Base-by-base conservation (phyloP, 2,113 vertebrate species). In the Erythrolamprus reginae region DNA sequence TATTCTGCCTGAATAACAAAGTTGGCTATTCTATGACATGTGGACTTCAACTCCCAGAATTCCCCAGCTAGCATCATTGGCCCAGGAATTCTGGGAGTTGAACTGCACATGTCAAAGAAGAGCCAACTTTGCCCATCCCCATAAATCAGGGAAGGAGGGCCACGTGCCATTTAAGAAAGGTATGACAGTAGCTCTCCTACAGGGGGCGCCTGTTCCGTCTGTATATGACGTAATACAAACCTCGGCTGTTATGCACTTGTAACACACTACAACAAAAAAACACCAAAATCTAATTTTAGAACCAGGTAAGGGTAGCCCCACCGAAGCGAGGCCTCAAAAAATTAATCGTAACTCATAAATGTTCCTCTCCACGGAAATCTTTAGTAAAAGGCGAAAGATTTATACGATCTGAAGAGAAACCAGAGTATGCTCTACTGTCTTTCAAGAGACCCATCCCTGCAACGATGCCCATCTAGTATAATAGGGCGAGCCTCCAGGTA, bases 301-400 rank as follows among this genome's bases (percentile, higher is more conserved):
- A 2, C 0, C 0, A 0, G 0, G 15, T 1, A 42, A 0, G 23
- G 0, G 0, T 1, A 96, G 95, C 93, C 89, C 87, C 28, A 42
- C 0, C 0, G 0, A 3, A 45, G 0, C 92, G 93, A 92, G 89
- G 91, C 94, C 88, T 95, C 94, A 92, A 95, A 95, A 96, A 95
- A 96, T 95, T 96, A 2, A 7, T 0, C 51, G 0, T 91, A 26
- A 95, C 94, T 96, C 94, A 93, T 89, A 93, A 0, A 93, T 93
- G 93, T 94, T 94, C 85, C 94, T 95, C 95, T 93, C 93, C 94
- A 95, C 94, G 93, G 94, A 95, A 96, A 96, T 94, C 95, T 94
- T 95, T 96, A 94, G 92, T 96, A 96, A 95, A 95, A 95, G 94
- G 94, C 93, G 91, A 95, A 95, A 95, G 92, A 94, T 95, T 96